Conservation (phyloP, 2,888 invertebrate species). For the Dryobotodes eremita region DNA sequence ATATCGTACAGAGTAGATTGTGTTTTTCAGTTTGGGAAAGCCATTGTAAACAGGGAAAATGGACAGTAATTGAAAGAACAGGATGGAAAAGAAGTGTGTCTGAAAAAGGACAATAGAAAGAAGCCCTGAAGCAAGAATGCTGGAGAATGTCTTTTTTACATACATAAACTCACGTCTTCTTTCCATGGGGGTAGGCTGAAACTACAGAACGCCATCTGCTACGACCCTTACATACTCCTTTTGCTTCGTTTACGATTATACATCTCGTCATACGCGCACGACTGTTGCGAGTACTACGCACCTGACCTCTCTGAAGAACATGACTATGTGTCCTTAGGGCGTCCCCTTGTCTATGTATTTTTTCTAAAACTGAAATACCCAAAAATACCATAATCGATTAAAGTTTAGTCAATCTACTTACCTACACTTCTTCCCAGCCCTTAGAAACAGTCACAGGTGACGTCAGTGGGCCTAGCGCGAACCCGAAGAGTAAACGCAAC, state of each 20-base stretch:
- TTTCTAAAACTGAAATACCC: background rate
- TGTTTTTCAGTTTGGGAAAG: slow-evolving; percentile 21
- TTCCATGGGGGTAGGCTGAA: no score
- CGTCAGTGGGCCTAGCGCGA: background rate
- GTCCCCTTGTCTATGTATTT: no score
- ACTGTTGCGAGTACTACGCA: no score
- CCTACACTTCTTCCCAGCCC: background rate
- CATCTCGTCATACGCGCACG: no score
- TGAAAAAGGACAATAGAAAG: background rate
- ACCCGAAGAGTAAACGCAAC: background rate
- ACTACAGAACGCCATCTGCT: no score
- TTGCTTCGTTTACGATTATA: no score
- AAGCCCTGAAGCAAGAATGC: background rate
- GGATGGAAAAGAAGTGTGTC: background rate
- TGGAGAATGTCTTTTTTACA: background rate
- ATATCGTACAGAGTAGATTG: slow-evolving; percentile 40
- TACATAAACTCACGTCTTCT: no score
- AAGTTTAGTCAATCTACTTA: background rate
- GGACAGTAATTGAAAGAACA: slow-evolving; percentile 15
- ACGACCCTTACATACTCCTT: no score
- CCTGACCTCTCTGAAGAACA: no score
- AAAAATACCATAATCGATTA: background rate
- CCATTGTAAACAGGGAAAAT: slow-evolving; percentile 2
- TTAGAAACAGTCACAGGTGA: slow-evolving; percentile 3
- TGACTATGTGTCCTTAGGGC: no score